These are phyloP conservation scores for Allobates femoralis DNA, from an alignment of 2,797 vertebrate genomes.

Conservation along the genomic window DNA sequence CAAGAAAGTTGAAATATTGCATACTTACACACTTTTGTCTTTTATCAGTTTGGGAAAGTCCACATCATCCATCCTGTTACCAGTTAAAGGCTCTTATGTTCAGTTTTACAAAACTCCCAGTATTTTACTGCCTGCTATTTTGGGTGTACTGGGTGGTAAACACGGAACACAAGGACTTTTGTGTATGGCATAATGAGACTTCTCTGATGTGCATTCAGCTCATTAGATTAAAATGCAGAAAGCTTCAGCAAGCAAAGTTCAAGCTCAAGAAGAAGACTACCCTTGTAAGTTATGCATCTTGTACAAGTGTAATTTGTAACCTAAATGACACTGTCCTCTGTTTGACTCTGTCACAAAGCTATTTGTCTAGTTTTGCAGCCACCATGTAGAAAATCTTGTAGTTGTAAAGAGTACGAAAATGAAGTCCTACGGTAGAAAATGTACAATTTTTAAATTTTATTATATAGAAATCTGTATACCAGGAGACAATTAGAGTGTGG, in stretches of 20 bases:
- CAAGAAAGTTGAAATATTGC: background rate
- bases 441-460: background rate
- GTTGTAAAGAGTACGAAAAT: slow-evolving; percentile 5
- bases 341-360: slow-evolving; percentile 59
- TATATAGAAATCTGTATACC: background rate
- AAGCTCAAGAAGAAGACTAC: slow-evolving; percentile 77
- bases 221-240: slow-evolving; percentile 86
- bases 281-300: slow-evolving; percentile 71
- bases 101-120: slow-evolving; percentile 71
- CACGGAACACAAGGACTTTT: slow-evolving; percentile 91
- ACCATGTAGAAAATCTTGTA: background rate
- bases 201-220: slow-evolving; percentile 79
- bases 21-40: slow-evolving; percentile 37
- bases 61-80: slow-evolving; percentile 56
- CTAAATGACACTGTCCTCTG: slow-evolving; percentile 72
- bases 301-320: slow-evolving; percentile 73
- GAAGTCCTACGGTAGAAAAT: background rate
- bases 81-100: slow-evolving; percentile 68
- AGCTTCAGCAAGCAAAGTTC: slow-evolving; percentile 76
- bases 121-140: slow-evolving; percentile 78
- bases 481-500: background rate
- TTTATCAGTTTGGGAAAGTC: slow-evolving; percentile 16
- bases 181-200: slow-evolving; percentile 81
- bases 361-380: slow-evolving; percentile 36
- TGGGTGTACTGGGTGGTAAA: slow-evolving; percentile 77